A percentile compares a stretch with the other conserved stretches of the same genome.
phyloP scores from a whole-genome alignment of 2,888 invertebrate species.

The Drosophila colorata region DNA sequence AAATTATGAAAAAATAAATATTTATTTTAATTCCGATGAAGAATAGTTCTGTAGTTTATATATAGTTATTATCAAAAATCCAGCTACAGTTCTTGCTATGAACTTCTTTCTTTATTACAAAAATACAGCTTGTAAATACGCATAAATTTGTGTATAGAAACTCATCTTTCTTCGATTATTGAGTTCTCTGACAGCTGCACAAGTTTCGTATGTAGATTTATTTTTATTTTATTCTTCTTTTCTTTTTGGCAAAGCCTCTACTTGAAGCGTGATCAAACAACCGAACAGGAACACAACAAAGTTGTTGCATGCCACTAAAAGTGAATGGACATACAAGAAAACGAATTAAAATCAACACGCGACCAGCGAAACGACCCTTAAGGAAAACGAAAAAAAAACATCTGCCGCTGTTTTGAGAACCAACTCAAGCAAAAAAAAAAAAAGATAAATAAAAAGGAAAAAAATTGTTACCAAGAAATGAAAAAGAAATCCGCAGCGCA shows the following conservation, averaged over 20 bases:
- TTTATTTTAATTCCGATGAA: too few species aligned
- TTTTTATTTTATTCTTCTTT: background rate
- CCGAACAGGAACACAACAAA: constrained; percentile 20
- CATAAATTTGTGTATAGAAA: background rate
- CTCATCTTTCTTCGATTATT: background rate
- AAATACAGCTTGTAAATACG: too few species aligned
- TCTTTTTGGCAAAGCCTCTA: constrained; percentile 11
- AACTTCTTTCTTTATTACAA: too few species aligned
- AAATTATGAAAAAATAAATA: too few species aligned
- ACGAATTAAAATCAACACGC: constrained; percentile 54
- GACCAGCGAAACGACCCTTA: constrained; percentile 44
- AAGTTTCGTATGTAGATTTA: constrained; percentile 8
- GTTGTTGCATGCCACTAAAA: constrained; percentile 22
- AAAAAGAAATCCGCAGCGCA: constrained; percentile 54
- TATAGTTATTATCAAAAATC: too few species aligned
- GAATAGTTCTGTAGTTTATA: background rate
- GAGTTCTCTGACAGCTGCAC: constrained; percentile 31
- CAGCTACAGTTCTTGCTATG: too few species aligned
- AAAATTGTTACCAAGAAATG: constrained; percentile 21
- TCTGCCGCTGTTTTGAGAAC: constrained; percentile 43
- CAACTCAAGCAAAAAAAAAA: constrained; percentile 6
- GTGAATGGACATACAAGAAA: constrained; percentile 39
- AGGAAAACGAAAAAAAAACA: constrained; percentile 48
- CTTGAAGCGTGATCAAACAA: constrained; percentile 29
- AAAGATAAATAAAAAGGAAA: background rate